Base-by-base conservation (phyloP, 2,797 vertebrate species). In the Diplodus puntazzo region DNA sequence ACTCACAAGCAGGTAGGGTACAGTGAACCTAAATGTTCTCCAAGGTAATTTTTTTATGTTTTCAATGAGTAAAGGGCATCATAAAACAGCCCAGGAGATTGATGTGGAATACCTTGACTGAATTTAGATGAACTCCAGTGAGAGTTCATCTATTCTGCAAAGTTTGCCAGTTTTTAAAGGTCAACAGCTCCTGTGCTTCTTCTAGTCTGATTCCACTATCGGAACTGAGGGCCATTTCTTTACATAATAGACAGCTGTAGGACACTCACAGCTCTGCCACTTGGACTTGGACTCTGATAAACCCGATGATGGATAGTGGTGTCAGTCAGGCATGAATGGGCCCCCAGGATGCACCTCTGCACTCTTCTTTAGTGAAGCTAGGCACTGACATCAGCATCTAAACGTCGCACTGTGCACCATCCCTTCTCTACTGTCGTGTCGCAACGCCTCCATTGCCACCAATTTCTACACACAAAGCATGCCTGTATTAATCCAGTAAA, bases 241-340 rank as follows among this genome's bases (percentile, higher is more conserved):
- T 86, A 71, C 85, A 73, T 77, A 89, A 89, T 50, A 77, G 90
- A 91, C 90, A 88, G 88, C 88, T 85, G 86, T 87, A 91, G 89
- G 87, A 92, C 88, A 70, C 75, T 73, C 39, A 5, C 79, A 42
- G 83, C 75, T 25, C 68, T 80, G 85, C 81, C 81, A 83, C 86
- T 83, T 76, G 80, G 75, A 82, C 80, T 78, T 42, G 80, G 79
- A 79, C 87, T 73, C 73, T 77, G 87, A 91, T 92, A 92, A 91
- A 88, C 50, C 65, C 3, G 53, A 83, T 92, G 90, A 92, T 91
- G 89, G 90, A 93, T 93, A 53, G 82, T 2, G 61, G 85, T 89
- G 86, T 91, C 89, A 89, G 87, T 88, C 87, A 67, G 81, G 79
- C 82, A 69, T 86, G 87, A 90, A 77, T 69, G 71, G 63, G 49